These are phyloP conservation scores for Cheilosia vernalis DNA, from an alignment of 2,888 invertebrate genomes.

Conservation along the genomic window DNA sequence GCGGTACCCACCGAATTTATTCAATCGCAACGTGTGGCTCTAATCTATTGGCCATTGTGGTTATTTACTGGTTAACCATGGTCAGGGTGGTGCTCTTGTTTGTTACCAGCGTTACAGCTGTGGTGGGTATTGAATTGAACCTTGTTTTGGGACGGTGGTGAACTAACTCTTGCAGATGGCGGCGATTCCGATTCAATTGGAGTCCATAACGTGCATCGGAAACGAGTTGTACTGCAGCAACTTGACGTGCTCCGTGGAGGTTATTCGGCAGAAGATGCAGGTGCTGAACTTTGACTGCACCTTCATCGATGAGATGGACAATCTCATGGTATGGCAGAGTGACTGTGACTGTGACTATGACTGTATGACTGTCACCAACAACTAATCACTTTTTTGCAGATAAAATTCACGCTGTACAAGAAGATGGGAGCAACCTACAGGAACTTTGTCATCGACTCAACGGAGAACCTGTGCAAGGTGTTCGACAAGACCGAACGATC, in stretches of 20 bases:
- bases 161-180: conserved; percentile 25
- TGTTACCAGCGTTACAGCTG: conserved; percentile 2
- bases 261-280: conserved; percentile 62
- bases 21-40: background rate
- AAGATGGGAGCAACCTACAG: conserved; percentile 18
- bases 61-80: conserved; percentile 39
- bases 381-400: conserved; percentile 18
- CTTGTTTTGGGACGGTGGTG: background rate
- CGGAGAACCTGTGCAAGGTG: conserved; percentile 65
- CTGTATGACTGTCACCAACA: background rate
- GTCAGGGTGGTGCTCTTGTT: conserved; percentile 22
- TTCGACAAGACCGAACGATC: conserved; percentile 62
- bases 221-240: conserved; percentile 36
- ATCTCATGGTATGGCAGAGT: conserved; percentile 24
- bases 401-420: conserved; percentile 57
- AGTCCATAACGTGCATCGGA: conserved; percentile 30
- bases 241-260: conserved; percentile 54
- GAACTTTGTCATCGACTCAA: conserved; percentile 51
- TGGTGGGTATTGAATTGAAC: conserved; percentile 21
- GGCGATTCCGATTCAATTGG: conserved; percentile 51
- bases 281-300: conserved; percentile 56
- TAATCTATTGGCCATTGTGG: background rate
- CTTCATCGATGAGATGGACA: conserved; percentile 37
- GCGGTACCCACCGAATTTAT: conserved; percentile 13
- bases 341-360: too few relatives aligned